A percentile compares a stretch with the other conserved stretches of the same genome.
Evolutionary conservation across 2,113 vertebrate species (phyloP).

Genomic region (Oceanodroma tethys): DNA sequence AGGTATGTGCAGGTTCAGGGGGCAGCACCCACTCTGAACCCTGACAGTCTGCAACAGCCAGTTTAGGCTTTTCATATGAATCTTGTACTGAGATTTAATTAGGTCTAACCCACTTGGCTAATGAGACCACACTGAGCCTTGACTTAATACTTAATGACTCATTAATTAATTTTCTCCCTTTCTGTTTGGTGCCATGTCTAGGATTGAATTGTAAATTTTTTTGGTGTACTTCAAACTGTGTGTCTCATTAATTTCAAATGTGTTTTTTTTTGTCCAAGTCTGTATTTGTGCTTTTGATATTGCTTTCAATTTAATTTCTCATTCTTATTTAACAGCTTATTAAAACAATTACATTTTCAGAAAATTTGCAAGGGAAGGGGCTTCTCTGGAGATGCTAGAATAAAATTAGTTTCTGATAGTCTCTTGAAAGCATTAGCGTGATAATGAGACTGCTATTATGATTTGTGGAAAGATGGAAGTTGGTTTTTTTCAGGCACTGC

Average conservation of each 20-base stretch:
- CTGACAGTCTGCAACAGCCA: neutral
- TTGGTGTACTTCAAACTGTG: neutral
- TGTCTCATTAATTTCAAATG: neutral
- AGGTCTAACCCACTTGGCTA: slow-evolving; percentile 21
- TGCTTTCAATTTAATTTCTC: neutral
- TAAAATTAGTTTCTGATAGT: neutral
- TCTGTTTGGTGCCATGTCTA: neutral
- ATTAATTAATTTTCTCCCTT: slow-evolving; percentile 14
- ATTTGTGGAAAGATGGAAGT: neutral
- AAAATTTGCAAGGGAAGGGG: neutral
- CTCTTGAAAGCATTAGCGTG: neutral
- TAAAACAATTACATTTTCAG: neutral
- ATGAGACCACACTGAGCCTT: neutral
- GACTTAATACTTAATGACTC: neutral
- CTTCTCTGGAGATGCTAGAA: neutral
- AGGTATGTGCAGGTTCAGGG: neutral
- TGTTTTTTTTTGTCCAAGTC: neutral
- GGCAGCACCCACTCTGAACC: neutral
- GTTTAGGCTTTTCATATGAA: neutral
- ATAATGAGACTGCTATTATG: neutral
- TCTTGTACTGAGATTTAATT: slow-evolving; percentile 5
- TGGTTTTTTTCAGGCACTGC: neutral
- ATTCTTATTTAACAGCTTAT: neutral
- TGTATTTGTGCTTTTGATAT: neutral
- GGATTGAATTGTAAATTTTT: neutral